Conservation (phyloP, 2,113 vertebrate genomes). For the Elgaria multicarinata region DNA sequence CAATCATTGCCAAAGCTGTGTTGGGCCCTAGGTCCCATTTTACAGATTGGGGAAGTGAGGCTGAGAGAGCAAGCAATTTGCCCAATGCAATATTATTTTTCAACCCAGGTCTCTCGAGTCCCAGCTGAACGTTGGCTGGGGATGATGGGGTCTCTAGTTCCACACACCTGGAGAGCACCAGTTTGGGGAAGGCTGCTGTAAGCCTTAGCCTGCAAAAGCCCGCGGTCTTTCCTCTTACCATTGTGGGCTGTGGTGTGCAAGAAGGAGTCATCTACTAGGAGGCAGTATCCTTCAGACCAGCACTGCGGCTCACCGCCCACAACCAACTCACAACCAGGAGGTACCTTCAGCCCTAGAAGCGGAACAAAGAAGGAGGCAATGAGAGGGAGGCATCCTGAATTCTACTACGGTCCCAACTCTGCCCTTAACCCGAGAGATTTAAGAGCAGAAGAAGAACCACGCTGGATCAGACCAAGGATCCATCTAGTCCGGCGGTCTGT, state of each 20-base stretch:
- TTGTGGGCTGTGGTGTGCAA: constrained; percentile 73
- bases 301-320: constrained; percentile 76
- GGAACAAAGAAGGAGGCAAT: background rate
- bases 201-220: background rate
- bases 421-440: background rate
- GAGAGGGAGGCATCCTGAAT: background rate
- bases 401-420: background rate
- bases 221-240: constrained; percentile 50
- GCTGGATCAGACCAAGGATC: no score
- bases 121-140: background rate
- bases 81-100: background rate
- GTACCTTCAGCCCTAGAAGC: constrained; percentile 71
- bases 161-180: background rate
- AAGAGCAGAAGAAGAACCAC: no score
- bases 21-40: background rate
- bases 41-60: background rate
- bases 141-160: background rate
- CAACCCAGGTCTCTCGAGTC: background rate
- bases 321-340: constrained; percentile 71
- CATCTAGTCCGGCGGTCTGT: no score
- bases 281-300: constrained; percentile 75
- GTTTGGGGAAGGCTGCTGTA: background rate
- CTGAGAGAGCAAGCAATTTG: background rate
- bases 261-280: constrained; percentile 75
- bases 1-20: background rate